phyloP scores from a whole-genome alignment of 2,113 vertebrate genomes.

The Rhodinocichla rosea region DNA sequence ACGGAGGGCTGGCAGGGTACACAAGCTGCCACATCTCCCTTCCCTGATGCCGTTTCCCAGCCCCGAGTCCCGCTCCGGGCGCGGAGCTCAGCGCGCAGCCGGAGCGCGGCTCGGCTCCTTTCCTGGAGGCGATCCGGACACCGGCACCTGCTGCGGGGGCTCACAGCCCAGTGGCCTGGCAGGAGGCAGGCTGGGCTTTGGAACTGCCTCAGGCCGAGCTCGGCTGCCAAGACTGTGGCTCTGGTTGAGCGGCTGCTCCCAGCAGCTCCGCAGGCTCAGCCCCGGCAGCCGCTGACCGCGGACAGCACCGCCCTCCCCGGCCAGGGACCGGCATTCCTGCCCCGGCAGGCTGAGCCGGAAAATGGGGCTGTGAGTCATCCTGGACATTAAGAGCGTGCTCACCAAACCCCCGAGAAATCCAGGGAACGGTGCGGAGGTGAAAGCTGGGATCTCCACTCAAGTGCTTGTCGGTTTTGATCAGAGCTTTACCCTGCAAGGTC shows the following conservation, averaged over 20 bases:
- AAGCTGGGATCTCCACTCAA: neutral
- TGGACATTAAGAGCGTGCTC: neutral
- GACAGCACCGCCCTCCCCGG: neutral
- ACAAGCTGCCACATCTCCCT: neutral
- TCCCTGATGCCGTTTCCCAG: neutral
- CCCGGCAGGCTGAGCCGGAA: neutral
- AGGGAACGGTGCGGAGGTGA: neutral
- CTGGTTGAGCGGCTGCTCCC: rapidly evolving
- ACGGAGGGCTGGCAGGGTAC: neutral
- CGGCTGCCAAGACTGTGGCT: neutral
- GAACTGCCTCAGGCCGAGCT: neutral
- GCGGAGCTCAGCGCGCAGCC: neutral
- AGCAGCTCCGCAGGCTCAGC: neutral
- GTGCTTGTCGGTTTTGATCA: neutral
- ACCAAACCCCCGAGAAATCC: neutral
- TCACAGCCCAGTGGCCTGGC: neutral
- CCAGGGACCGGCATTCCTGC: neutral
- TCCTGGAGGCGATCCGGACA: neutral
- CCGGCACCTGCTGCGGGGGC: neutral
- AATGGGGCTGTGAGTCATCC: neutral
- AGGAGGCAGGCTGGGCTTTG: neutral
- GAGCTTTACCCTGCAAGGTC: neutral
- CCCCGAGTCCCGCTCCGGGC: neutral
- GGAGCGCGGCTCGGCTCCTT: neutral
- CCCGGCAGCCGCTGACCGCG: neutral